Evolutionary conservation across 2,113 vertebrate genomes (phyloP), one percentile per base, ranked within the genome.

Genomic region (Gobiocypris rarus): DNA sequence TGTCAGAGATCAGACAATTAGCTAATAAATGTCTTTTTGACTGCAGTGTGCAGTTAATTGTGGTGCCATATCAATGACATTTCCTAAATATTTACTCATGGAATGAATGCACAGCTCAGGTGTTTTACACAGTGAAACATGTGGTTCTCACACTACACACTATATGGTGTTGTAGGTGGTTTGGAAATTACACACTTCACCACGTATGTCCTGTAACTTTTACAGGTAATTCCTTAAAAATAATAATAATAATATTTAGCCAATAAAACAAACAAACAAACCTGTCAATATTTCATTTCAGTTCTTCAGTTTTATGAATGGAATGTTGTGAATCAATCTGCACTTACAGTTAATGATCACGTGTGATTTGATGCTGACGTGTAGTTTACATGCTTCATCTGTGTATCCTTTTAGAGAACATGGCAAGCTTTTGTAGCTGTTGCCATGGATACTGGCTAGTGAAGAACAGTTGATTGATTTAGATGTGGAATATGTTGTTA

Each of bases 361-460:
- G 15, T 15, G 24, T 75, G 48, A 54, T 52, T 75, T 75, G 26
- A 31, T 75, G 73, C 26, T 75, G 48, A 34, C 9, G 0, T 34
- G 48, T 75, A 9, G 73, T 22, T 75, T 48, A 19, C 17, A 54
- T 75, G 26, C 24, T 75, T 75, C 45, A 34, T 31, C 13, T 26
- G 45, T 75, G 7, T 15, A 19, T 75, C 48, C 15, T 54, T 75
- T 22, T 54, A 75, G 45, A 48, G 26, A 52, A 31, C 26, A 52
- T 43, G n/a, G 14, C 13, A 17, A 54, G 73, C 48, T 31, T 75
- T 48, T 54, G 65, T 70, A 5, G 48, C 50, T 58, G 80, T 82
- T 82, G 50, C 67, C 50, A 82, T 82, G 81, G 81, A 82, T n/a
- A 58, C 67, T 24, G 54, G 22, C 15, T 4, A 73, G 34, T 52